phyloP scores from a whole-genome alignment of 2,797 vertebrate species.

The Varecia variegata region DNA sequence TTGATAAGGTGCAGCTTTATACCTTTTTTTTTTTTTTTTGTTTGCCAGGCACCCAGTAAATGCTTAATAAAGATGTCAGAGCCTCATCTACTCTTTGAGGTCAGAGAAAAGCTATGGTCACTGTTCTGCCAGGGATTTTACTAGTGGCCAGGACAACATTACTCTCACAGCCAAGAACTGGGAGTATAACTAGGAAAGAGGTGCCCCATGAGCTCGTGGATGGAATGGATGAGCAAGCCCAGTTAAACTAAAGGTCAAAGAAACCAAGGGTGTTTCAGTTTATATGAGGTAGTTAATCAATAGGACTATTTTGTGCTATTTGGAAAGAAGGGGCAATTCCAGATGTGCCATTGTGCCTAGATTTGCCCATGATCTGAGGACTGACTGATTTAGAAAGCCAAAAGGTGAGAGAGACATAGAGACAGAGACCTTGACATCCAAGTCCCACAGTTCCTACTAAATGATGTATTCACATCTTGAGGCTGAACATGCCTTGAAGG shows the following conservation, averaged over 20 bases:
- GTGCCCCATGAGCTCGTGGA: background rate
- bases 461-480: background rate
- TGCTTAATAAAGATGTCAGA: background rate
- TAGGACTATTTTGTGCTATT: background rate
- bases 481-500: background rate
- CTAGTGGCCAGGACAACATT: background rate
- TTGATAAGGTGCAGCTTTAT: background rate
- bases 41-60: background rate
- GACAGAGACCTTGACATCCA: background rate
- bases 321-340: background rate
- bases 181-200: background rate
- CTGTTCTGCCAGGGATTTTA: background rate
- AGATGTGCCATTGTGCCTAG: background rate
- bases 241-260: background rate
- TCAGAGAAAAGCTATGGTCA: background rate
- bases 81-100: background rate
- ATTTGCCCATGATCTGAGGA: background rate
- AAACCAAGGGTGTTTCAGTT: background rate
- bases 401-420: background rate
- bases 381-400: background rate
- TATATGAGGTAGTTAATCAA: background rate
- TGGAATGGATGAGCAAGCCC: background rate
- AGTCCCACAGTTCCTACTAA: background rate
- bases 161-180: background rate
- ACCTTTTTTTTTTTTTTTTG: background rate